Base-by-base conservation (phyloP, 2,113 vertebrate species). In the Procapra przewalskii region DNA sequence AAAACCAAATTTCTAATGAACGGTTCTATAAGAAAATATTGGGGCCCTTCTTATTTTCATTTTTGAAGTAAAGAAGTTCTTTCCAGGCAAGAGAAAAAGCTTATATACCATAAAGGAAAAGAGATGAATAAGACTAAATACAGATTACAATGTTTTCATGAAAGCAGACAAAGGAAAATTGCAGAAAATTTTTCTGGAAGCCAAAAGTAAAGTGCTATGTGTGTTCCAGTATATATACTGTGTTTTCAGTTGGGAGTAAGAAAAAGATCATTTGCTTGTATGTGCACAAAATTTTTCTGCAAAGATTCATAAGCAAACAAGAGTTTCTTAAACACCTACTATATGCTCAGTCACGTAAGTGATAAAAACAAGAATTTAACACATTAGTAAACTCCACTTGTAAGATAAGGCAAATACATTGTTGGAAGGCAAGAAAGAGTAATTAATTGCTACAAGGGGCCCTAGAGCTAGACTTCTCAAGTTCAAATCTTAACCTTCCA, bases 111-210 rank as follows among this genome's bases (percentile, higher is more conserved):
- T 40, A 89, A 86, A 95, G 27, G 12, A 75, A 90, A 94, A 93
- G 12, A 88, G 13, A 93, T 16, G 90, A 88, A 67, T 88, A 92
- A 88, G 31, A 90, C 87, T 90, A 90, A 96, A 96, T 83, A 71
- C 10, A 93, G 81, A 90, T 79, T 62, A 85, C 71, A 95, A 84
- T 82, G 84, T 54, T 54, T 88, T 96, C 62, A 94, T 81, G 31
- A 59, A 60, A 93, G 92, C 95, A 89, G 54, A 45, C 43, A 95
- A 86, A 59, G 40, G 36, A 3, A 91, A 95, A 96, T 23, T 40
- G 4, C 23, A 96, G 54, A 82, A 77, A 64, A 54, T 31, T 93
- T 83, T 62, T 60, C 25, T 15, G 40, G 95, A 85, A 92, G 7
- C 16, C 52, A 96, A 95, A 93, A 75, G 13, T 55, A 94, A 97